Conservation (phyloP, 2,797 vertebrate genomes). For the Typhlichthys eigenmanni region DNA sequence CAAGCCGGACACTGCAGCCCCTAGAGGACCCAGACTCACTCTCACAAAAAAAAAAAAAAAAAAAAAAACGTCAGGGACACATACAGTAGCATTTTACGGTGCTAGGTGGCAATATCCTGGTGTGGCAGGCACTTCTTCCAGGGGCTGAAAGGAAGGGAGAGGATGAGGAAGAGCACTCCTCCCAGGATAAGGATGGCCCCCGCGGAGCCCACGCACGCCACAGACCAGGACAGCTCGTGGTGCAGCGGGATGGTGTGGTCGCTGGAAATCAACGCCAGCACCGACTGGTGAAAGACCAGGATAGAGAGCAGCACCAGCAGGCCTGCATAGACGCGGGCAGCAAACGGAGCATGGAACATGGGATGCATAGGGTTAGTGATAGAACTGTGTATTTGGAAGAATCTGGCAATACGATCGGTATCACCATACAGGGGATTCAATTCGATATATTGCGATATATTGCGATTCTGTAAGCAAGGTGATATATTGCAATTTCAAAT, state of each 20-base stretch:
- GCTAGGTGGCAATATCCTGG: constrained; percentile 74
- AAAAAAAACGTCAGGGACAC: constrained; percentile 12
- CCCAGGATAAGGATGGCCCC: constrained; percentile 81
- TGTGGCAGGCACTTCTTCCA: constrained; percentile 79
- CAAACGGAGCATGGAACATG: background rate
- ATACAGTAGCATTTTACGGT: background rate
- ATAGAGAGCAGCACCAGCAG: constrained; percentile 84
- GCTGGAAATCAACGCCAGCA: constrained; percentile 77
- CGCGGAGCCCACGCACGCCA: constrained; percentile 81
- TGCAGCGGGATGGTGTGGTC: constrained; percentile 77
- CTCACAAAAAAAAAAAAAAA: constrained; percentile 10
- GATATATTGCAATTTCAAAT: too few species aligned
- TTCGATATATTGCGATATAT: too few species aligned
- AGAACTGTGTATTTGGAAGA: too few species aligned
- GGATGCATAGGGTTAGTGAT: too few species aligned
- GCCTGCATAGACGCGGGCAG: constrained; percentile 66
- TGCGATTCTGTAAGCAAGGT: too few species aligned
- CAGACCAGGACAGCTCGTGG: constrained; percentile 88
- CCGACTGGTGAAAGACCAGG: constrained; percentile 86
- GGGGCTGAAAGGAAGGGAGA: constrained; percentile 77
- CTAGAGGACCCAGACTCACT: constrained; percentile 27
- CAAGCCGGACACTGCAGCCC: constrained; percentile 29
- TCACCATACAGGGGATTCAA: too few species aligned
- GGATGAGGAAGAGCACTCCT: constrained; percentile 81
- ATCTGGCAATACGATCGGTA: too few species aligned